phyloP scores from a whole-genome alignment of 2,797 vertebrate genomes.

The Rhinella marina region DNA sequence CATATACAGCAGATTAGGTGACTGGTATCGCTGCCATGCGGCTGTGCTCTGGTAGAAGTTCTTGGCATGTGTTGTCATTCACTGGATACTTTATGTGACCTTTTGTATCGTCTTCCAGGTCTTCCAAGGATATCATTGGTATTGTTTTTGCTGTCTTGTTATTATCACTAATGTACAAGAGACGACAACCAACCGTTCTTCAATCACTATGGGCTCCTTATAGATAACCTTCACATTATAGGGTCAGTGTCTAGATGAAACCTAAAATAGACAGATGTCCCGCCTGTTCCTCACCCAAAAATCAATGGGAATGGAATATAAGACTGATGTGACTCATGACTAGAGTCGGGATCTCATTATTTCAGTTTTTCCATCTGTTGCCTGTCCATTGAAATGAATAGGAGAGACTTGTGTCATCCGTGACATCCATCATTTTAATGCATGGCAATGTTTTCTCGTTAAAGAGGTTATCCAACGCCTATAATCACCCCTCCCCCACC shows the following conservation, averaged over 20 bases:
- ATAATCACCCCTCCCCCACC: too few species aligned
- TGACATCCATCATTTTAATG: too few species aligned
- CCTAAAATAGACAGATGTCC: too few species aligned
- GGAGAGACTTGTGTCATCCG: too few species aligned
- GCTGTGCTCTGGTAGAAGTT: not conserved
- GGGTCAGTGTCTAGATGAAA: too few species aligned
- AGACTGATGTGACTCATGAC: too few species aligned
- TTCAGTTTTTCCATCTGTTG: too few species aligned
- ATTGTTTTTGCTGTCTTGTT: not conserved
- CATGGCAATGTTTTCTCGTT: too few species aligned
- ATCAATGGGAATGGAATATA: not conserved
- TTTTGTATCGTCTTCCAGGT: not conserved
- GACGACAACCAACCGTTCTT: not conserved
- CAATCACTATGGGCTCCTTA: not conserved
- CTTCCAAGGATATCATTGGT: not conserved
- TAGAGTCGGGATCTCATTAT: too few species aligned
- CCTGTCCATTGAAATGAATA: too few species aligned
- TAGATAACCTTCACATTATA: not conserved
- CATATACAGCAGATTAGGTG: not conserved
- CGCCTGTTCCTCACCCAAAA: not conserved
- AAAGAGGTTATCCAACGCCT: too few species aligned
- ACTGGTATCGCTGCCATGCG: not conserved
- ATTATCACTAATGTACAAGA: not conserved
- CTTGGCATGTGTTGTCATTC: not conserved
- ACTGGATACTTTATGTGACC: conserved; percentile 14